Evolutionary conservation across 2,888 invertebrate species (phyloP), one percentile per base, ranked within the genome.

Genomic region (Monopis laevigella): DNA sequence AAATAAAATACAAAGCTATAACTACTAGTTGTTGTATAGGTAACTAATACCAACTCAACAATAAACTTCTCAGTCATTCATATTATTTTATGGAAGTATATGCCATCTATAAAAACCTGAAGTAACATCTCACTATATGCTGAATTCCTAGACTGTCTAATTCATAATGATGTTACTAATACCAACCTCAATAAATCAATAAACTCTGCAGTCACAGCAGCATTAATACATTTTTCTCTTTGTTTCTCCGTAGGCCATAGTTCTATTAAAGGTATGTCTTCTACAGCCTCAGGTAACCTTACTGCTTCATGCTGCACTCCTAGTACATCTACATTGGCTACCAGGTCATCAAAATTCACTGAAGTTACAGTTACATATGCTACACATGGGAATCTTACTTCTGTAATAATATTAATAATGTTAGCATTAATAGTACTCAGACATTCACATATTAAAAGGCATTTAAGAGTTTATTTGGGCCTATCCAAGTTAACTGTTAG

Each of bases 171-270:
- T n/a, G n/a, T 7, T 26, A n/a, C n/a, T 13, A 12, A 42, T 12
- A 29, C 29, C 7, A 11, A 80, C 82, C 82, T 65, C 39, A 87
- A 59, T 48, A 86, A 71, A 62, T 88, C 88, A 45, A 88, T 78
- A 46, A 84, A 84, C 49, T 84, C 84, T 0, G 88, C 85, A 1
- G 88, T 88, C 2, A 78, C 70, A 1, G 80, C 63, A 34, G 85
- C 73, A 58, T 87, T 84, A 4, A 88, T 59, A 44, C 73, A 84
- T 38, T 81, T 73, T 45, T 84, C 84, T 19, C 64, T 49, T 54
- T 89, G 88, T n/a, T 81, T 72, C 12, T 66, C 78, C 0, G 86
- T 87, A 0, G 87, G 87, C 83, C 87, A 88, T 0, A 89, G 61
- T 46, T 88, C 85, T 2, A 82, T 66, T 1, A 89, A 52, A 0